These are phyloP conservation scores for Alethe castanea DNA, from an alignment of 2,113 vertebrate species.

Conservation along the genomic window DNA sequence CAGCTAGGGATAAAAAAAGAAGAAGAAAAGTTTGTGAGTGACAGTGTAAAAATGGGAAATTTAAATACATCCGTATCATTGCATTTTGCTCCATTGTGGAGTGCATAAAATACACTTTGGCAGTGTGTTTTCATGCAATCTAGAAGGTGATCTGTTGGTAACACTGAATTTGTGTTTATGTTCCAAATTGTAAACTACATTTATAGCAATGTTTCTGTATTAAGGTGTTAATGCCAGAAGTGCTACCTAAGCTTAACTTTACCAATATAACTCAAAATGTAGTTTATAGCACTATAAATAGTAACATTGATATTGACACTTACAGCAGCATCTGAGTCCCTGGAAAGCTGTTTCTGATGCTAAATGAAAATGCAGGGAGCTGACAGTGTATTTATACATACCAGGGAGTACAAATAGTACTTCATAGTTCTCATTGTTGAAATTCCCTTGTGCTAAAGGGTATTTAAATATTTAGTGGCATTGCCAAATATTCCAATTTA, in stretches of 20 bases:
- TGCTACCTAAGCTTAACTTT: slow-evolving; percentile 63
- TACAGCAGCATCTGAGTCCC: slow-evolving; percentile 49
- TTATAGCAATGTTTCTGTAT: slow-evolving; percentile 65
- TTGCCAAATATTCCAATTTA: background rate
- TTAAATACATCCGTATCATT: slow-evolving; percentile 70
- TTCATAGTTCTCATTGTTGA: slow-evolving; percentile 2
- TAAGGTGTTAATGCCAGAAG: slow-evolving; percentile 57
- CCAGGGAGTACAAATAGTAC: background rate
- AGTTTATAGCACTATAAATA: slow-evolving; percentile 72
- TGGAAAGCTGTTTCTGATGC: slow-evolving; percentile 43
- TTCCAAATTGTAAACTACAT: slow-evolving; percentile 63
- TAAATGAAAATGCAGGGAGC: slow-evolving; percentile 37
- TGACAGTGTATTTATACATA: slow-evolving; percentile 42
- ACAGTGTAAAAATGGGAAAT: slow-evolving; percentile 77
- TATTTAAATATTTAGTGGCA: background rate
- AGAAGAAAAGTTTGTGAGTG: slow-evolving; percentile 75
- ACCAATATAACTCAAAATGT: slow-evolving; percentile 61
- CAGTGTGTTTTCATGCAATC: slow-evolving; percentile 36
- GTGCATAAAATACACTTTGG: slow-evolving; percentile 42
- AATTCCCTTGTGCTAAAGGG: background rate
- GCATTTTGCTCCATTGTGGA: slow-evolving; percentile 63
- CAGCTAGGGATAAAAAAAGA: slow-evolving; percentile 46
- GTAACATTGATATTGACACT: slow-evolving; percentile 65
- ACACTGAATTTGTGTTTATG: slow-evolving; percentile 65
- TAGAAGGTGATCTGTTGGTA: slow-evolving; percentile 66